Base-by-base conservation (phyloP, 2,888 invertebrate genomes). In the Macaria notata region DNA sequence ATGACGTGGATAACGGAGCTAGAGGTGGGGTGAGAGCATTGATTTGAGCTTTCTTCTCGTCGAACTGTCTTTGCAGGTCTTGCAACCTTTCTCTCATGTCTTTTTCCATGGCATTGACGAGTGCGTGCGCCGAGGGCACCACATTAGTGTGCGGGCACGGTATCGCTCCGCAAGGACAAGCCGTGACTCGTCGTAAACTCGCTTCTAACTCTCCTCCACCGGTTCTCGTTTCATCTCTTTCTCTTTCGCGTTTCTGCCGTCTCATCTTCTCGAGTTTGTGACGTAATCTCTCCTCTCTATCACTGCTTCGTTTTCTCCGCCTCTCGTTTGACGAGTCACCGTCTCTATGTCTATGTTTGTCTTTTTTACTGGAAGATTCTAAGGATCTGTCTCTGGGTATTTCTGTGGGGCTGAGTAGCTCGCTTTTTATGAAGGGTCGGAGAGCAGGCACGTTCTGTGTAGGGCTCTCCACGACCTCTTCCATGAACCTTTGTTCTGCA, bases 41-140 rank as follows among this genome's bases (percentile, higher is more conserved):
- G n/a, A 98, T 85, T 81, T 97, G 96, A 36, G 94, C 94, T 75
- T 97, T 95, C 76, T 96, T 96, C 77, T 97, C 97, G 62, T 94
- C 94, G 75, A 96, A 96, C 74, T 96, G 95, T 31, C 95, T 92
- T 72, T 97, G 96, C 33, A 98, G 90, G 51, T 97, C 96, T 30
- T 96, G 96, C 61, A 98, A 79, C 56, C 95, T 93, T 83, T 95
- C 94, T 43, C 96, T 92, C 96, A 97, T 96, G 71, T 96, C 95
- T 71, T 95, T 90, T 79, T 97, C 97, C 84, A 95, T 94, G 1
- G 95, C 94, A 75, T 94, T 94, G 78, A 95, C 95, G 41, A 93
- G 86, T 41, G 92, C 93, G 51, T 92, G 88, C 5, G 92, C 88
- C n/a, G 92, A 88, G 7, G 92, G 92, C 69, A 88, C 84, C 1